Conservation (phyloP, 1,140 invertebrate genomes). For the Gonioctena quinquepunctata region DNA sequence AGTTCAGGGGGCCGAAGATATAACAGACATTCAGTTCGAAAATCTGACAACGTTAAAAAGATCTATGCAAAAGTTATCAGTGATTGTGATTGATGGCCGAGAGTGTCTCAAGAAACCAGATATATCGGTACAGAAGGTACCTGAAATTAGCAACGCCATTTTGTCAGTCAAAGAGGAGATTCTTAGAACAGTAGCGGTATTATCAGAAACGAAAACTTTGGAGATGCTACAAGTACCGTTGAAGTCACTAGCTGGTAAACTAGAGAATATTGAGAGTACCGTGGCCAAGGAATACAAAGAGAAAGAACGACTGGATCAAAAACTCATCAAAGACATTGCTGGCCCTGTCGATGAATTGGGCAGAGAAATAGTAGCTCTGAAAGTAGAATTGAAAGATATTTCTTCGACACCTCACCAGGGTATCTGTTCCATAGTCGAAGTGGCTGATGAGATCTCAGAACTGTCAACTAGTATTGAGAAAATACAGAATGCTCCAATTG, state of each 20-base stretch:
- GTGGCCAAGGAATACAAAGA: not conserved
- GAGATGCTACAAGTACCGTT: not conserved
- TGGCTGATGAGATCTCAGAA: constrained; percentile 9
- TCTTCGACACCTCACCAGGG: constrained; percentile 23
- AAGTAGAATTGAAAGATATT: constrained; percentile 23
- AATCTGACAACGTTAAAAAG: constrained; percentile 3
- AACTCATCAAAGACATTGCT: not conserved
- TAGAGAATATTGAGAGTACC: not conserved
- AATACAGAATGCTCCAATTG: not conserved
- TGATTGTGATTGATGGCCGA: constrained; percentile 5
- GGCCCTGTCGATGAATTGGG: constrained; percentile 2
- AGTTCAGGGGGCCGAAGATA: not conserved
- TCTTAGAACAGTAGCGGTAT: not conserved
- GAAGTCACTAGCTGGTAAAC: not conserved
- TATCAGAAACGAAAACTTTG: not conserved
- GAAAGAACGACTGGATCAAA: not conserved
- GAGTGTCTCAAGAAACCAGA: constrained; percentile 16
- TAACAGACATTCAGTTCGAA: constrained; percentile 7
- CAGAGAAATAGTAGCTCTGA: constrained; percentile 21
- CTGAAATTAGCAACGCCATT: constrained; percentile 1
- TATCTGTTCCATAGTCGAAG: constrained; percentile 18
- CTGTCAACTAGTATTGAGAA: not conserved
- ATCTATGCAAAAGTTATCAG: constrained; percentile 20
- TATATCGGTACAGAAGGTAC: not conserved
- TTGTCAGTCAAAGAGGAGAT: constrained; percentile 8